phyloP scores from a whole-genome alignment of 1,140 invertebrate species.

The Bombus terrestris region DNA sequence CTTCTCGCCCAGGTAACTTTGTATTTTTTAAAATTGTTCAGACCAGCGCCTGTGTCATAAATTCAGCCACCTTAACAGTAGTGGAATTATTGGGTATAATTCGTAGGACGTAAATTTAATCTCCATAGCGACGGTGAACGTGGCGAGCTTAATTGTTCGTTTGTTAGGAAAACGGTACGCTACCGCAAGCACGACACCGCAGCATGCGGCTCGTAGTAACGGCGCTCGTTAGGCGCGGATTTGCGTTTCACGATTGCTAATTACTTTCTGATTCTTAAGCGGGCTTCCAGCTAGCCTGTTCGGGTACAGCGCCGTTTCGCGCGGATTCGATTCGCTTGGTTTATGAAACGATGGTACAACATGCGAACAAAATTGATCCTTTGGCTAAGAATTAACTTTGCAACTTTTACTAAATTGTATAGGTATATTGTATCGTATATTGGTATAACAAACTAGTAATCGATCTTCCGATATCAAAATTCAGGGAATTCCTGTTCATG shows the following conservation, averaged over 20 bases:
- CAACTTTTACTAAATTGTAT: neutral
- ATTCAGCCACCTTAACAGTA: neutral
- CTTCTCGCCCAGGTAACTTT: too few relatives aligned
- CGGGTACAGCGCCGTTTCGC: constrained; percentile 3
- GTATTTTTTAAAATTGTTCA: neutral
- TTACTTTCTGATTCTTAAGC: constrained; percentile 65
- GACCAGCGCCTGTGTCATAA: neutral
- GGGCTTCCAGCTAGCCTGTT: neutral
- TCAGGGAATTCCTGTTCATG: too few relatives aligned
- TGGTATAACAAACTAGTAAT: too few relatives aligned
- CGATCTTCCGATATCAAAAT: too few relatives aligned
- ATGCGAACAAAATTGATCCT: neutral
- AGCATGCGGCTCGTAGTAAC: constrained; percentile 5
- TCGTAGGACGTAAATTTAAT: constrained; percentile 43
- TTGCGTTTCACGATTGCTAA: constrained; percentile 56
- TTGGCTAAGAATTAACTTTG: neutral
- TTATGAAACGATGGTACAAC: neutral
- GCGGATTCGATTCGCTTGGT: neutral
- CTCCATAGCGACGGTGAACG: constrained; percentile 6
- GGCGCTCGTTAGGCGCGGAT: constrained; percentile 56
- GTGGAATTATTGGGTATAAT: neutral
- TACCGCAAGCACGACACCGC: constrained; percentile 13
- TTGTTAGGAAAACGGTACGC: constrained; percentile 35
- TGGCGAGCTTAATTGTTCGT: constrained; percentile 41
- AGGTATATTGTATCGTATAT: too few relatives aligned